A percentile compares a stretch with the other conserved stretches of the same genome.
phyloP scores from a whole-genome alignment of 2,888 invertebrate species.

The Sericinus montela region DNA sequence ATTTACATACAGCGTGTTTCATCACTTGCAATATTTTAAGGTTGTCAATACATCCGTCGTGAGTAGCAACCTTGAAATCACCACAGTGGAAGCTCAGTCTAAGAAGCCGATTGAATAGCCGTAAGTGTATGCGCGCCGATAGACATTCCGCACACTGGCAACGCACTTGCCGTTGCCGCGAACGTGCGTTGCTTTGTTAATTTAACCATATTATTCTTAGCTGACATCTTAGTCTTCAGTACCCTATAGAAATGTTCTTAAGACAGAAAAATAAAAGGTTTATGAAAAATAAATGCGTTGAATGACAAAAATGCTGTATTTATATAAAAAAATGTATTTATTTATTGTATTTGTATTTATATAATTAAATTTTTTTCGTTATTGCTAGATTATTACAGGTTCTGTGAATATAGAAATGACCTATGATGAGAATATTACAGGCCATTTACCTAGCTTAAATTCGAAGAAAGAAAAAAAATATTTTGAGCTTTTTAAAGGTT shows the following conservation, averaged over 20 bases:
- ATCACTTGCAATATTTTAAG: too few relatives aligned
- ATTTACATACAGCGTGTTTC: too few relatives aligned
- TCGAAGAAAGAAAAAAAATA: constrained; percentile 19
- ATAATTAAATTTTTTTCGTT: too few relatives aligned
- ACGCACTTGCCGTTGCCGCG: constrained; percentile 23
- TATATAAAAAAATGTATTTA: too few relatives aligned
- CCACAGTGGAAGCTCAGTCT: constrained; percentile 19
- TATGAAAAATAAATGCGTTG: not conserved
- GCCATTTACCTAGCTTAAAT: too few relatives aligned
- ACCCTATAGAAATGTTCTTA: not conserved
- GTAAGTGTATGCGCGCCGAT: constrained; percentile 27
- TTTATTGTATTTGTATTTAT: too few relatives aligned
- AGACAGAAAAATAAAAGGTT: constrained; percentile 4
- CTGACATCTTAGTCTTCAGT: constrained; percentile 22
- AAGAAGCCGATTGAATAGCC: constrained; percentile 16
- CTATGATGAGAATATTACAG: too few relatives aligned
- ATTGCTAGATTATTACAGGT: too few relatives aligned
- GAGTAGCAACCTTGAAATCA: constrained; percentile 19
- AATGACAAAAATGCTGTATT: too few relatives aligned
- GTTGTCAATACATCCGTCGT: too few relatives aligned
- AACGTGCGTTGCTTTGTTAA: constrained; percentile 36
- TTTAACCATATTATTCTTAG: constrained; percentile 29
- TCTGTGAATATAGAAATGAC: too few relatives aligned
- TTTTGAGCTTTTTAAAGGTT: constrained; percentile 22
- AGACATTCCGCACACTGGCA: constrained; percentile 24